Base-by-base conservation (phyloP, 1,140 invertebrate genomes). In the Hesperophylax magnus region DNA sequence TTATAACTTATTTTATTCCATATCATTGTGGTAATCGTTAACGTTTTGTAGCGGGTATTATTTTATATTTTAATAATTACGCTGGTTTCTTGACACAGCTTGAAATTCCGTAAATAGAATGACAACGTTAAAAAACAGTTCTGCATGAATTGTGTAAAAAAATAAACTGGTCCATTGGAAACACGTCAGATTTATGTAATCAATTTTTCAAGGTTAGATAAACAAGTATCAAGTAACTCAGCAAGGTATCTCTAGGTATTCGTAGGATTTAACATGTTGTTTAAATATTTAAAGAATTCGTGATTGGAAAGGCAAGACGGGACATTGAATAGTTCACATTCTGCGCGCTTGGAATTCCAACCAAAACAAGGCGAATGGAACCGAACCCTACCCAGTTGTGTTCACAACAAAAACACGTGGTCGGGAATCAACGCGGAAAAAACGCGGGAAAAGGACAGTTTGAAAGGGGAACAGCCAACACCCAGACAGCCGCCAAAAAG, bases 371-470 rank as follows among this genome's bases (percentile, higher is more conserved):
- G 56, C n/a, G 56, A 20, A 11, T 20, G 31, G 24, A 17, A 31
- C 75, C n/a, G 24, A 15, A 52, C 27, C 56, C 27, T 20, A 9
- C 20, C 22, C 9, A 54, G n/a, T 17, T 20, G 34, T 65, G 58
- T 54, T 69, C 31, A 78, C 61, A 78, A 67, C 67, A 69, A 58
- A 78, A 78, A 31, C 67, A 78, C 63, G 63, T 78, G 63, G 63
- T 69, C 20, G 47, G 7, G 47, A 17, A 71, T 18, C 24, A 22
- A n/a, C 67, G n/a, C n/a, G n/a, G n/a, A n/a, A 61, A 75, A 74
- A 80, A 47, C 78, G 69, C 72, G 72, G 72, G 67, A 80, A 80
- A 65, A 34, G 39, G 34, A 74, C 22, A 15, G n/a, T 69, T 52
- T 39, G 22, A 47, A 52, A 72, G 65, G 75, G 31, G 69, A 74